These are phyloP conservation scores for Porites australiensis DNA, from an alignment of 64 coral and sea anemone species.

Conservation along the genomic window DNA sequence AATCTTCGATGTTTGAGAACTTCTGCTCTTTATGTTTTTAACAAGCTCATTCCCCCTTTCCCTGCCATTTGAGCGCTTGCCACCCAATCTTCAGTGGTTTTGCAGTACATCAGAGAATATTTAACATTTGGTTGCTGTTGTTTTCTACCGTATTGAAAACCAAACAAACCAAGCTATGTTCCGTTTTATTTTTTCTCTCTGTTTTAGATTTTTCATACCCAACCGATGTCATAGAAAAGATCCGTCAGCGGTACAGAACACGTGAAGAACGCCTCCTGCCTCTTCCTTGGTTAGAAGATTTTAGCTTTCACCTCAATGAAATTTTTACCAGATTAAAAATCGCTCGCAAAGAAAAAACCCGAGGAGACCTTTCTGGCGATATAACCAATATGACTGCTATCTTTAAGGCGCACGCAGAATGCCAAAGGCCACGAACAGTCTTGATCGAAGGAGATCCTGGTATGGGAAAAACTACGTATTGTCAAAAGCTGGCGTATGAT, in stretches of 20 bases:
- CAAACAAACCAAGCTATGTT: too few relatives aligned
- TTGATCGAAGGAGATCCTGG: constrained; percentile 40
- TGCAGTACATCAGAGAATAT: too few relatives aligned
- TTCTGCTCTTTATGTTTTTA: too few relatives aligned
- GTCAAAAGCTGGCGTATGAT: constrained; percentile 23
- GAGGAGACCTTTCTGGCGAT: background rate
- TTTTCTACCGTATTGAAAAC: too few relatives aligned
- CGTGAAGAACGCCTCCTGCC: background rate
- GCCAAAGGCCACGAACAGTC: background rate
- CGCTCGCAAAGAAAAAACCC: background rate
- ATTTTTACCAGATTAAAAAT: background rate
- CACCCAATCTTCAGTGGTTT: too few relatives aligned
- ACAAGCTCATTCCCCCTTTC: too few relatives aligned
- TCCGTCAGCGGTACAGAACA: background rate
- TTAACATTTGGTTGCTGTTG: too few relatives aligned
- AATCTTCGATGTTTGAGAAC: too few relatives aligned
- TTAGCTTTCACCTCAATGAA: background rate
- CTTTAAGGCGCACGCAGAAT: background rate
- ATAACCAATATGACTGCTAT: background rate
- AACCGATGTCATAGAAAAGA: background rate
- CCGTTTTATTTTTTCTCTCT: too few relatives aligned
- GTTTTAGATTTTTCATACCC: background rate
- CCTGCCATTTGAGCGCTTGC: too few relatives aligned
- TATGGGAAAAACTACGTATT: constrained; percentile 34
- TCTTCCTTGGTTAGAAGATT: background rate